Percentiles rank a stretch among this genome's conserved stretches.
phyloP scores from a whole-genome alignment of 2,888 invertebrate species.

The Netelia inedita region DNA sequence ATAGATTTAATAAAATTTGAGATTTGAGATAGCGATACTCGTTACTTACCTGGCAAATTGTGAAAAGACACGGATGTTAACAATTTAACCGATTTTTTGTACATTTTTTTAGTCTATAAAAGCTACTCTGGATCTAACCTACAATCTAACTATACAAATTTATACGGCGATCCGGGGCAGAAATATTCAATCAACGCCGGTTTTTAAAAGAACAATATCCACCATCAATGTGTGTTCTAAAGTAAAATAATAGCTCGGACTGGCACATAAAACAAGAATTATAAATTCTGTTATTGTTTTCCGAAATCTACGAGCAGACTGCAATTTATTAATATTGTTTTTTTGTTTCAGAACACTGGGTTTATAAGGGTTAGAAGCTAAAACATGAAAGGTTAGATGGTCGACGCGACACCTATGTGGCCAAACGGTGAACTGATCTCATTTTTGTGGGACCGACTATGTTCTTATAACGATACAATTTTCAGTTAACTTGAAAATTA shows the following conservation, averaged over 20 bases:
- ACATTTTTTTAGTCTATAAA: constrained; percentile 64
- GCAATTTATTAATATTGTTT: constrained; percentile 18
- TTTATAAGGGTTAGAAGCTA: no score
- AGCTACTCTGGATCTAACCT: constrained; percentile 29
- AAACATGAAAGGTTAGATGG: no score
- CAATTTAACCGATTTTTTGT: constrained; percentile 68
- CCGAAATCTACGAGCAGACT: constrained; percentile 3
- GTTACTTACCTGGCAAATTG: constrained; percentile 62
- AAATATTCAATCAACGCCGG: neutral
- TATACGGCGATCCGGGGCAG: constrained; percentile 7
- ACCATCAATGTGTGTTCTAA: neutral
- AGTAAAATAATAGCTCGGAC: neutral
- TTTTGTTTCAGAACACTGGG: neutral
- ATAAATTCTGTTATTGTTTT: constrained; percentile 14
- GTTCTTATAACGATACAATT: no score
- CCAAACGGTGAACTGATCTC: no score
- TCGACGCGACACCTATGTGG: neutral
- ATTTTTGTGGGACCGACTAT: no score
- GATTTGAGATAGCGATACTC: constrained; percentile 1
- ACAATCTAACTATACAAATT: neutral
- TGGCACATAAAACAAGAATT: neutral
- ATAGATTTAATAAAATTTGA: neutral
- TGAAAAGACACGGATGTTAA: constrained; percentile 51
- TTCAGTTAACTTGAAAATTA: no score
- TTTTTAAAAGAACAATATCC: neutral